Evolutionary conservation across 2,113 vertebrate species (phyloP).

Genomic region (Chaetops frenatus): DNA sequence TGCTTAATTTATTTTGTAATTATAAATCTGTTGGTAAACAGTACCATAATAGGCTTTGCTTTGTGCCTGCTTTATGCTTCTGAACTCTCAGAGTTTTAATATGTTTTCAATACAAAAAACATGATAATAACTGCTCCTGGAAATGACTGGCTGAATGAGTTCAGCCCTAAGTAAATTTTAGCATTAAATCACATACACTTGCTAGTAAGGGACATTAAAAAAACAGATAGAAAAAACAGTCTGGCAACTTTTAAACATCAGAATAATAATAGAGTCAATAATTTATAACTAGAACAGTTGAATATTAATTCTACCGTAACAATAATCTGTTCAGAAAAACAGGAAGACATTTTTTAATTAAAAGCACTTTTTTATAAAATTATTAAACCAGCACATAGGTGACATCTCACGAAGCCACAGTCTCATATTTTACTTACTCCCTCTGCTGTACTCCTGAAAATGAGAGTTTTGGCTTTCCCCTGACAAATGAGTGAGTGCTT

Average conservation of each 20-base stretch:
- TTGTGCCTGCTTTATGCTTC: slow-evolving; percentile 64
- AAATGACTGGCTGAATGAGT: slow-evolving; percentile 43
- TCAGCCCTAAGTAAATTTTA: slow-evolving; percentile 47
- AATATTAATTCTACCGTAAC: neutral
- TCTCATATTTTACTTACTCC: neutral
- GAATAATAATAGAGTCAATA: neutral
- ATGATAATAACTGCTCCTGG: slow-evolving; percentile 35
- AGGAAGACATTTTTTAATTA: neutral
- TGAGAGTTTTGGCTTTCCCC: neutral
- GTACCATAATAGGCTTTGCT: slow-evolving; percentile 65
- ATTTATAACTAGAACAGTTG: neutral
- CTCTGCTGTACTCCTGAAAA: neutral
- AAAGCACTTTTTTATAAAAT: neutral
- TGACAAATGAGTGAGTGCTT: neutral
- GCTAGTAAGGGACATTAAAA: neutral
- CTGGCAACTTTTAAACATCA: neutral
- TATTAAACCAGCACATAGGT: neutral
- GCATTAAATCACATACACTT: neutral
- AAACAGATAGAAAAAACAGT: neutral
- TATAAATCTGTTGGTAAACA: slow-evolving; percentile 78
- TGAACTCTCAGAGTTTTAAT: slow-evolving; percentile 54
- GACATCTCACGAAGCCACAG: neutral
- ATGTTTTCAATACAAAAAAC: slow-evolving; percentile 55
- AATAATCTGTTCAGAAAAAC: neutral
- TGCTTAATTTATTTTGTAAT: slow-evolving; percentile 79